These are phyloP conservation scores for Acrobasis suavella DNA, from an alignment of 2,888 invertebrate genomes.

Conservation along the genomic window DNA sequence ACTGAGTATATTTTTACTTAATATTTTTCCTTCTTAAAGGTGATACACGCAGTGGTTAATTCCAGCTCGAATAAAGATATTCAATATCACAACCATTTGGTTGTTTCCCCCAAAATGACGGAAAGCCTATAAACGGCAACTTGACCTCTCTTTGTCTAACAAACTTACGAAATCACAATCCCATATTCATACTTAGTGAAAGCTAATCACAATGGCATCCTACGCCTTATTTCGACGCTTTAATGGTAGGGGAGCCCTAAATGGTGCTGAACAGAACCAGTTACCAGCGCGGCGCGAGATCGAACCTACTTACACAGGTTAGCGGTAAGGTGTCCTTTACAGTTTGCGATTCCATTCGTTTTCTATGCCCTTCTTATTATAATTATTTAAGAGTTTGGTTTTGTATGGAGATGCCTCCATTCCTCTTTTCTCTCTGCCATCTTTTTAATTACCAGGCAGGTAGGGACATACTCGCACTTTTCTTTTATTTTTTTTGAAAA, in stretches of 20 bases:
- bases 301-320: slow-evolving; percentile 9
- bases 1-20: no score
- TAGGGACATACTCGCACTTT: no score
- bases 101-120: background rate
- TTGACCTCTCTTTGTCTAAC: background rate
- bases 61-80: no score
- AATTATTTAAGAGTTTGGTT: no score
- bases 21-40: no score
- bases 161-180: slow-evolving; percentile 13
- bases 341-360: background rate
- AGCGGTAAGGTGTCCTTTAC: background rate
- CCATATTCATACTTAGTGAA: slow-evolving; percentile 16
- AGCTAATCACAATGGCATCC: slow-evolving; percentile 20
- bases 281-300: slow-evolving; percentile 7
- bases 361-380: no score
- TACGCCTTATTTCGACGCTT: background rate
- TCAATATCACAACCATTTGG: no score
- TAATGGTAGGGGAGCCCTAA: slow-evolving; percentile 12
- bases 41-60: no score
- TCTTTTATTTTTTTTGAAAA: no score
- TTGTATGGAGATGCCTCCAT: no score
- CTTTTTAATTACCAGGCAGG: no score
- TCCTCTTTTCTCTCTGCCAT: no score
- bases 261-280: slow-evolving; percentile 11
- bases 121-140: background rate